phyloP scores from a whole-genome alignment of 1,140 invertebrate genomes.

The Tachypleus tridentatus region DNA sequence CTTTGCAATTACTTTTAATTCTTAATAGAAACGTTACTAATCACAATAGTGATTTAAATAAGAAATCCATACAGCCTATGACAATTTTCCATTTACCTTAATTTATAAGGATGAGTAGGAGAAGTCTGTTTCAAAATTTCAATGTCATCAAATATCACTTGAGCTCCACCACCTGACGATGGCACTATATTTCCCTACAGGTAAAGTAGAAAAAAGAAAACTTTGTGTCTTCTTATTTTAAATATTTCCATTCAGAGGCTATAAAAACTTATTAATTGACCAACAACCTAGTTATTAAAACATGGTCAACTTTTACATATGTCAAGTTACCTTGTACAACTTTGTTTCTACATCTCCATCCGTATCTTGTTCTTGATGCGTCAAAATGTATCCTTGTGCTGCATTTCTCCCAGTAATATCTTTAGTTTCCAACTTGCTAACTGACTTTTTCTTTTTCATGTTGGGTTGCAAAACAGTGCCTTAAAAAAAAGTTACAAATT shows the following conservation, averaged over 20 bases:
- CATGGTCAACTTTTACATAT: neutral
- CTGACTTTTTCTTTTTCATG: slow-evolving; percentile 65
- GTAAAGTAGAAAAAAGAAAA: slow-evolving; percentile 12
- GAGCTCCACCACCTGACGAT: slow-evolving; percentile 81
- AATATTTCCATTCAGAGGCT: too few species aligned
- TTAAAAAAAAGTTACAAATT: slow-evolving; percentile 39
- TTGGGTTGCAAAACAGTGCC: slow-evolving; percentile 80
- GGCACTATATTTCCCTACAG: slow-evolving; percentile 73
- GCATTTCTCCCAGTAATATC: slow-evolving; percentile 52
- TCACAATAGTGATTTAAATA: too few species aligned
- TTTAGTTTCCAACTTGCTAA: slow-evolving; percentile 58
- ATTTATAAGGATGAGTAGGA: slow-evolving; percentile 39
- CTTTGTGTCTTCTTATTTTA: too few species aligned
- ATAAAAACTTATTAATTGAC: too few species aligned
- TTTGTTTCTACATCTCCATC: slow-evolving; percentile 86
- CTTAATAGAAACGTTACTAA: too few species aligned
- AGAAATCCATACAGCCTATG: too few species aligned
- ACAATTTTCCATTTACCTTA: slow-evolving; percentile 1
- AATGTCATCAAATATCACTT: slow-evolving; percentile 91
- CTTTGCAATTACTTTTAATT: too few species aligned
- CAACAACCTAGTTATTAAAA: slow-evolving; percentile 2
- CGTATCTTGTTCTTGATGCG: slow-evolving; percentile 79
- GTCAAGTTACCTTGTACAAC: slow-evolving; percentile 60
- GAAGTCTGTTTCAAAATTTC: slow-evolving; percentile 78
- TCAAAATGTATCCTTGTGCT: slow-evolving; percentile 76